phyloP scores from a whole-genome alignment of 2,888 invertebrate species.

The Eremobia ochroleuca region DNA sequence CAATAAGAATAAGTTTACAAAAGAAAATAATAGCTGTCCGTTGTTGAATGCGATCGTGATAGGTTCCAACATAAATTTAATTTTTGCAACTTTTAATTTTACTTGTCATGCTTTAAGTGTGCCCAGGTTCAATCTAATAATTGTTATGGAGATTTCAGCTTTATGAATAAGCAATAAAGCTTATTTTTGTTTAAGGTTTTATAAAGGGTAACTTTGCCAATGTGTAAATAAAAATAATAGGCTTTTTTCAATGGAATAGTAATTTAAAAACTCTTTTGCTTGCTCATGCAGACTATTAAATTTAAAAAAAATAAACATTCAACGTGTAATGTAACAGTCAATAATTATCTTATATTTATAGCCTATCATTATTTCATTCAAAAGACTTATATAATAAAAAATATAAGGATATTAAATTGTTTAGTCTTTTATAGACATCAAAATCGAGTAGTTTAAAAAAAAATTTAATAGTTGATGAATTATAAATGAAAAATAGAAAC shows the following conservation, averaged over 20 bases:
- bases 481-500: constrained; percentile 37
- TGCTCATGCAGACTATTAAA: constrained; percentile 36
- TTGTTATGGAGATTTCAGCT: constrained; percentile 13
- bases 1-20: constrained; percentile 19
- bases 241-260: constrained; percentile 35
- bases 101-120: constrained; percentile 52
- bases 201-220: constrained; percentile 23
- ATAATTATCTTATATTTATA: constrained; percentile 29
- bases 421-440: constrained; percentile 1
- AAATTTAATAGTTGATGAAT: background rate
- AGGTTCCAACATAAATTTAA: constrained; percentile 59
- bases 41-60: constrained; percentile 58
- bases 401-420: background rate
- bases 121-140: constrained; percentile 12
- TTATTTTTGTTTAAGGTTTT: background rate
- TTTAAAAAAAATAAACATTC: constrained; percentile 13
- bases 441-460: background rate
- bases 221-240: constrained; percentile 43
- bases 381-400: constrained; percentile 16
- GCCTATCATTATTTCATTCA: constrained; percentile 21
- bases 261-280: constrained; percentile 32
- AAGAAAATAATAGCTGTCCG: constrained; percentile 54
- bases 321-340: background rate
- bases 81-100: constrained; percentile 61
- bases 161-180: constrained; percentile 1